Evolutionary conservation across 2,888 invertebrate species (phyloP), one percentile per base, ranked within the genome.

Genomic region (Drosophila mettleri): DNA sequence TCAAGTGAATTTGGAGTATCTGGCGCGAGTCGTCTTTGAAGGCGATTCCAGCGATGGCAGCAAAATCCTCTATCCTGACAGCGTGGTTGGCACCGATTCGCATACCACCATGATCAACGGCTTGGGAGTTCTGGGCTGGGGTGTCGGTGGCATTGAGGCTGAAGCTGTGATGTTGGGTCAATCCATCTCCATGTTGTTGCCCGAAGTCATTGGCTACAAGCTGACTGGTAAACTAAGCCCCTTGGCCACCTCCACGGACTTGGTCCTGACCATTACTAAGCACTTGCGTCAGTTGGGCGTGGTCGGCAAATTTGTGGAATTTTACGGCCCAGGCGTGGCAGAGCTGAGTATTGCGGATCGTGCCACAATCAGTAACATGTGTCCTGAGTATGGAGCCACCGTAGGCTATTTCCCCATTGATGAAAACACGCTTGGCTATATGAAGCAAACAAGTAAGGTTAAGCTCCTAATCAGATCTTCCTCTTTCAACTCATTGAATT

Each of bases 41-140:
- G 93, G 93, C 0, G 93, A 94, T 89, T 20, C 45, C 14, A 72
- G 69, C 41, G 88, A 90, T 36, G 90, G 86, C 20, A 85, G 78
- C 34, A 92, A 93, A 51, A 85, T 95, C 0, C 93, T 98, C 1
- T 96, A 97, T 89, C 98, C 98, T 0, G 98, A 98, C 92, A 97
- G 96, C 10, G 95, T 98, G 71, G 99, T 99, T 39, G 99, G 99
- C 9, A 99, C 99, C 0, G 99, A 99, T 94, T 98, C 98, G 0
- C 99, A 99, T 90, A 99, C 99, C 2, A 99, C 99, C 14, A 99
- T 99, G 99, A 98, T 99, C 76, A 98, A 98, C 90, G 99, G 99
- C 0, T 94, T 99, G 4, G 99, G 99, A 0, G 97, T 99, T 2
- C 94, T 99, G 5, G 99, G 99, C 1, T 99, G 99, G 99, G 98